Evolutionary conservation across 2,797 vertebrate genomes (phyloP).

Genomic region (Sibirionetta formosa): DNA sequence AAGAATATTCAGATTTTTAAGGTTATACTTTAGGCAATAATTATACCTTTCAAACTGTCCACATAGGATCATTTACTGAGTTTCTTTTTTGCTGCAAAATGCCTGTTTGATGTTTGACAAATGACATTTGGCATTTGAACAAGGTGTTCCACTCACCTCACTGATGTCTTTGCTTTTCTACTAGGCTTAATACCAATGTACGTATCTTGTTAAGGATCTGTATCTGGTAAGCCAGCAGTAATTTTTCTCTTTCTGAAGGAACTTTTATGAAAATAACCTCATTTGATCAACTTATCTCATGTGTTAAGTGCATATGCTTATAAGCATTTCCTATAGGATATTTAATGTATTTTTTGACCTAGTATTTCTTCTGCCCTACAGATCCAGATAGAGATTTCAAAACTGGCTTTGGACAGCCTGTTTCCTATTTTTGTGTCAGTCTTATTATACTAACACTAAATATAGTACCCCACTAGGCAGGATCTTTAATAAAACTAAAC

Average conservation of each 20-base stretch:
- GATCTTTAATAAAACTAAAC: neutral
- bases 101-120: neutral
- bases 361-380: neutral
- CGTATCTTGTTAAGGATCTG: neutral
- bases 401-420: neutral
- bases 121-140: neutral
- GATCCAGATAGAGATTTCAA: neutral
- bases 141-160: neutral
- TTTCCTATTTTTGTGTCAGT: neutral
- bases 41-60: neutral
- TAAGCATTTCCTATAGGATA: neutral
- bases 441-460: neutral
- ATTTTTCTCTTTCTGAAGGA: neutral
- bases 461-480: rapidly evolving
- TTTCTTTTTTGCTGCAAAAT: neutral
- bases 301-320: neutral
- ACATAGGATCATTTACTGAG: neutral
- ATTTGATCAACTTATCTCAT: neutral
- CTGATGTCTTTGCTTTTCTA: neutral
- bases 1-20: neutral
- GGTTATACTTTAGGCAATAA: neutral
- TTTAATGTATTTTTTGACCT: neutral
- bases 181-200: neutral
- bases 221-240: neutral
- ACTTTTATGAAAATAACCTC: neutral